These are phyloP conservation scores for Parazoanthus swiftii DNA, from an alignment of 92 coral and sea anemone species.

Conservation along the genomic window DNA sequence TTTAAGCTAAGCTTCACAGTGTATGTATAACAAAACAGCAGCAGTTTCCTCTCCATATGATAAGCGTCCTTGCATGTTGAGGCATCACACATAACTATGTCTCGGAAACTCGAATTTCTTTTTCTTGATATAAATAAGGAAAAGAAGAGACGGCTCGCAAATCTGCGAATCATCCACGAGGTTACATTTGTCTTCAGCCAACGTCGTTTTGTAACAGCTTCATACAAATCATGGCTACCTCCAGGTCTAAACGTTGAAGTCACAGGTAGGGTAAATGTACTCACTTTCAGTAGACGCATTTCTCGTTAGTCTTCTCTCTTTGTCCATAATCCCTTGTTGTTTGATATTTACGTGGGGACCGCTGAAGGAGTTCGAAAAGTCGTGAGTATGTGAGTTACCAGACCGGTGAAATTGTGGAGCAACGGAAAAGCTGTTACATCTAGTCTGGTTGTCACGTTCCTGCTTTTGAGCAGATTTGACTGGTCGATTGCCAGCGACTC, in stretches of 20 bases:
- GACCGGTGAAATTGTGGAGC: neutral
- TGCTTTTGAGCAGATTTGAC: neutral
- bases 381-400: no score
- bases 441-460: neutral
- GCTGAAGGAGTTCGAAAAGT: neutral
- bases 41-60: no score
- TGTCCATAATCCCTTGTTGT: neutral
- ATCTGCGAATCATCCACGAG: no score
- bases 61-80: no score
- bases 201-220: neutral
- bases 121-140: no score
- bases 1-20: no score
- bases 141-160: no score
- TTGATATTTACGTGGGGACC: neutral
- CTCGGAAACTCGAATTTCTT: no score
- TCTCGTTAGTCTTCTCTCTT: conserved; percentile 13
- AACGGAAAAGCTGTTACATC: conserved; percentile 2
- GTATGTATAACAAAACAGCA: no score
- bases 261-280: conserved; percentile 31
- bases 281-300: conserved; percentile 19
- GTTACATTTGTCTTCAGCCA: no score
- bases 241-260: conserved; percentile 7
- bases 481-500: neutral
- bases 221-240: neutral
- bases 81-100: no score